Evolutionary conservation across 2,888 invertebrate species (phyloP), one percentile per base, ranked within the genome.

Genomic region (Euspilapteryx auroguttella): DNA sequence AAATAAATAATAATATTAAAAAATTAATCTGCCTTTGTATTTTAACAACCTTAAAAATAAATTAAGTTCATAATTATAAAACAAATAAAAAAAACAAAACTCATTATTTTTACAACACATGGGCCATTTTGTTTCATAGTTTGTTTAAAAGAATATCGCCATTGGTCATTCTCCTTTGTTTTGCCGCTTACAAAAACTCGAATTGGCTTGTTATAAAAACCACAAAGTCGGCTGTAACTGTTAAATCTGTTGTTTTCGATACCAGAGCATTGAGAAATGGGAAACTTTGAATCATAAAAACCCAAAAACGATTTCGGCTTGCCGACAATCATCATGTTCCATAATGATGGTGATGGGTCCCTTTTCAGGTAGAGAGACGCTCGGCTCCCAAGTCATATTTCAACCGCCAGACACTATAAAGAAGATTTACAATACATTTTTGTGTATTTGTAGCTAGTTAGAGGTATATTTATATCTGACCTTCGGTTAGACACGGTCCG

Each of bases 351-450:
- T 68, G 65, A 71, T 51, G 59, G 62, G 62, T 55, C 69, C 71
- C 57, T 59, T 61, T 59, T 54, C 73, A 75, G 75, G 75, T 75
- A 75, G 66, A 63, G 45, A 59, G 59, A n/a, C n/a, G n/a, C n/a
- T n/a, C n/a, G 47, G 56, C 57, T 58, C 62, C 61, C 51, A 62
- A 69, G 64, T 63, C 57, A 66, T 75, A 73, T 71, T 68, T 71
- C 62, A 73, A 63, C 62, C 57, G 69, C 58, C 71, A 64, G 59
- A 55, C 49, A 47, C 49, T 47, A 47, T 59, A 66, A 71, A 69
- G 56, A 54, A 63, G 64, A 66, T 69, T 75, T 71, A 73, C 62
- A 68, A 71, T 68, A 56, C 54, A 51, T 8, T 17, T n/a, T 52
- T 49, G 47, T 51, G 49, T 58, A 73, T 73, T 64, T 55, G 56